Base-by-base conservation (phyloP, 2,797 vertebrate species). In the Pterois miles region DNA sequence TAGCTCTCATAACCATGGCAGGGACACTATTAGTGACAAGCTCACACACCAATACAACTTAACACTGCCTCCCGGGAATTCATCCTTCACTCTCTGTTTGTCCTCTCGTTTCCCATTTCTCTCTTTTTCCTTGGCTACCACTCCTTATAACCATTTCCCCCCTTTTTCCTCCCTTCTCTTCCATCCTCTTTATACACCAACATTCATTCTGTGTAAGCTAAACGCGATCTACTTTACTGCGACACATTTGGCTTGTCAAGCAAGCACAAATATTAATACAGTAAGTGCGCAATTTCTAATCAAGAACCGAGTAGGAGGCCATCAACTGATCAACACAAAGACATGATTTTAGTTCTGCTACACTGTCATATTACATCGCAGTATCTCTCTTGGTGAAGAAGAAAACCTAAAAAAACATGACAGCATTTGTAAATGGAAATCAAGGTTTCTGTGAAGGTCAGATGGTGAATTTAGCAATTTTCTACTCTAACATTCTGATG, bases 1-100 rank as follows among this genome's bases (percentile, higher is more conserved):
- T 88, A 93, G 93, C 92, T 93, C 91, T 93, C 93, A 94, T 93
- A 94, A 93, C 92, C 93, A 93, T 91, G 93, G 92, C 94, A 92
- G 91, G 89, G 88, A 94, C 91, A 93, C 93, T 91, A 91, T 93
- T 95, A 93, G 90, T 94, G 93, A 93, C 93, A 94, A 89, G 91
- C 88, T 93, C 91, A 87, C 88, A 91, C 88, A 90, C 88, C 86
- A 92, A 88, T 90, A 80, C 91, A 91, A 93, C 90, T 92, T 91
- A 91, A 89, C 86, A 73, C 87, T 85, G 89, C 90, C 93, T 93
- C 87, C 81, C 78, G 92, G 88, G 91, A 92, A 91, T 92, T 82
- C 78, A 90, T 86, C 83, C 86, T 74, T 91, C 90, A 85, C 75
- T 89, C 80, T 80, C 72, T 88, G 79, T 80, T 88, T 81, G 78